Percentiles rank a stretch among this genome's conserved stretches.
phyloP scores from a whole-genome alignment of 2,888 invertebrate genomes.

The Callosobruchus maculatus region DNA sequence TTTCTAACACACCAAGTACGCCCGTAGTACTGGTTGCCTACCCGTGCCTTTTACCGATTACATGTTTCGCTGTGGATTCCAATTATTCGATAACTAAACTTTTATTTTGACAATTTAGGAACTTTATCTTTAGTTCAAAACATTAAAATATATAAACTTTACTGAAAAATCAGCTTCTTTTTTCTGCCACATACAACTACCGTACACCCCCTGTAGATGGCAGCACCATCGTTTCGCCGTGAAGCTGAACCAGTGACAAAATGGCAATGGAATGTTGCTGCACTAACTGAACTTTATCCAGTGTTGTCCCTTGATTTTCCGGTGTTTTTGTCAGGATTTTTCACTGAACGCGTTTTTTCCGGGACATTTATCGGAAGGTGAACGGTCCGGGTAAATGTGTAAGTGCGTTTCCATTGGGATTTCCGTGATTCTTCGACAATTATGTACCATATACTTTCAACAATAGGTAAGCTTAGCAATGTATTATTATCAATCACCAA shows the following conservation, averaged over 20 bases:
- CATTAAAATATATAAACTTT: not conserved
- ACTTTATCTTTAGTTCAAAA: not conserved
- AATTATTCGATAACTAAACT: not conserved
- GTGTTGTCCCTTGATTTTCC: slow-evolving; percentile 42
- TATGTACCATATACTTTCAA: slow-evolving; percentile 47
- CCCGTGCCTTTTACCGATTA: not conserved
- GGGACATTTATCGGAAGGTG: slow-evolving; percentile 34
- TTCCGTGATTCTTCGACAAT: slow-evolving; percentile 42
- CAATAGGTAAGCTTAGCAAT: slow-evolving; percentile 49
- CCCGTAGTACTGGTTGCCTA: not conserved
- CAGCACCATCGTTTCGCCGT: slow-evolving; percentile 22
- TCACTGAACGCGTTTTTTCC: slow-evolving; percentile 36
- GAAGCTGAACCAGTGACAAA: slow-evolving; percentile 47
- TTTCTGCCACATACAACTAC: not conserved
- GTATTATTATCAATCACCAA: slow-evolving; percentile 49
- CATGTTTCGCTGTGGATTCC: not conserved
- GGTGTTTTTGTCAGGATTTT: slow-evolving; percentile 33
- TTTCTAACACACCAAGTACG: not conserved
- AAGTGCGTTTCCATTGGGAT: slow-evolving; percentile 33
- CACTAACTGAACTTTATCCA: slow-evolving; percentile 44
- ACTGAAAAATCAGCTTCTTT: not conserved
- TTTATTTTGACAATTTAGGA: not conserved
- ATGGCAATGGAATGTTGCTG: slow-evolving; percentile 51
- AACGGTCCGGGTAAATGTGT: slow-evolving; percentile 30
- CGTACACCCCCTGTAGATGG: slow-evolving; percentile 26